A percentile compares a stretch with the other conserved stretches of the same genome.
phyloP scores from a whole-genome alignment of 2,888 invertebrate species.

The Spialia ferax region DNA sequence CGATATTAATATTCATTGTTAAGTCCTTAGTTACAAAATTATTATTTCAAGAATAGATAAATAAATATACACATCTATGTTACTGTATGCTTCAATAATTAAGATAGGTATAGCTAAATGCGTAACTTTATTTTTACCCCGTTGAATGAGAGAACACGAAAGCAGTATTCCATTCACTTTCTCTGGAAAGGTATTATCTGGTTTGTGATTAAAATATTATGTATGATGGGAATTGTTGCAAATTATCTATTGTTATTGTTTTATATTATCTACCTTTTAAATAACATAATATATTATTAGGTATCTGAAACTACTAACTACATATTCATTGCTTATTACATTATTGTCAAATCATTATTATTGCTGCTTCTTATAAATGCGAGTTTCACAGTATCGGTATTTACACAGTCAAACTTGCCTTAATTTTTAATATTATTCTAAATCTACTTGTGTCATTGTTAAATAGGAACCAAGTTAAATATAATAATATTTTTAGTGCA shows the following conservation, averaged over 20 bases:
- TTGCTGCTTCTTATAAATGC: slow-evolving; percentile 29
- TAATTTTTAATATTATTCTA: slow-evolving; percentile 68
- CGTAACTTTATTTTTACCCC: neutral
- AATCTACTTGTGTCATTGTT: slow-evolving; percentile 52
- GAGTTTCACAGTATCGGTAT: slow-evolving; percentile 55
- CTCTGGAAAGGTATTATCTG: neutral
- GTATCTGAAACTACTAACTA: neutral
- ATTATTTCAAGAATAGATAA: slow-evolving; percentile 22
- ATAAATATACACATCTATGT: slow-evolving; percentile 13
- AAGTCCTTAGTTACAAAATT: slow-evolving; percentile 5
- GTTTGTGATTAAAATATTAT: slow-evolving; percentile 15
- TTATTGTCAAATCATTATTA: neutral
- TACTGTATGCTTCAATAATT: neutral
- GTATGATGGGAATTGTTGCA: neutral
- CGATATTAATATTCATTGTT: slow-evolving; percentile 23
- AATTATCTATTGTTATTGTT: slow-evolving; percentile 20
- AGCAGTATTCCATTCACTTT: neutral
- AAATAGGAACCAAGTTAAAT: slow-evolving; percentile 53
- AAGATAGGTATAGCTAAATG: neutral
- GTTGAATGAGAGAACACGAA: neutral
- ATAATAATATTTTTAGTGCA: slow-evolving; percentile 55
- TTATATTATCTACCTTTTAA: slow-evolving; percentile 3
- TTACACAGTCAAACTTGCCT: slow-evolving; percentile 63
- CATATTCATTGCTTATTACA: neutral
- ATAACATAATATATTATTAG: neutral